Conservation (phyloP, 1,140 invertebrate genomes). For the Centruroides sculpturatus region DNA sequence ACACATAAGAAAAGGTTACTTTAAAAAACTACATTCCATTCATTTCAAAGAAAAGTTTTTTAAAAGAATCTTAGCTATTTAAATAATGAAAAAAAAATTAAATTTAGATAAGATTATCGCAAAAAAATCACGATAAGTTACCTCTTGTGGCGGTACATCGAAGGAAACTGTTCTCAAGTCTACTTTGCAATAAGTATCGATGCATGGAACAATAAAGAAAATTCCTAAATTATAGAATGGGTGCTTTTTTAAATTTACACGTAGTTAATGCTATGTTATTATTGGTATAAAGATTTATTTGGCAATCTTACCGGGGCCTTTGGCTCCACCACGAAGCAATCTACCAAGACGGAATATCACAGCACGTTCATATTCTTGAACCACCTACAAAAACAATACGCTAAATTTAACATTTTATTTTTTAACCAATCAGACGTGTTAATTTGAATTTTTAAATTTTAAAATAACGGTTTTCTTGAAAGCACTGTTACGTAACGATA, state of each 20-base stretch:
- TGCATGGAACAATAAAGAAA: constrained; percentile 40
- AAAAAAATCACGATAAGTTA: constrained; percentile 20
- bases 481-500: neutral
- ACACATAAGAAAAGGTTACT: neutral
- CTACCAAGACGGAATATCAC: constrained; percentile 79
- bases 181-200: constrained; percentile 39
- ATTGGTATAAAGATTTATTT: neutral
- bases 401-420: neutral
- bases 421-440: neutral
- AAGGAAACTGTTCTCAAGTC: constrained; percentile 43
- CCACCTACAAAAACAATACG: constrained; percentile 45
- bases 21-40: too few species aligned
- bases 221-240: constrained; percentile 24
- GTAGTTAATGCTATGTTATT: too few species aligned
- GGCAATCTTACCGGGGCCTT: constrained; percentile 46
- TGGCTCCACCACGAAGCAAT: constrained; percentile 71
- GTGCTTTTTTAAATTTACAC: neutral
- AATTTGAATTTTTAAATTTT: neutral
- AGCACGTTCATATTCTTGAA: constrained; percentile 78
- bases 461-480: neutral
- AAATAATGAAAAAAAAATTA: neutral
- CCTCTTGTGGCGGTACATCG: constrained; percentile 44
- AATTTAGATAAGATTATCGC: neutral
- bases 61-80: neutral
- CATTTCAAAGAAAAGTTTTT: neutral